A percentile compares a stretch with the other conserved stretches of the same genome.
These are phyloP conservation scores for Amphipyra tragopoginis DNA, from an alignment of 2,888 invertebrate genomes.

Conservation along the genomic window DNA sequence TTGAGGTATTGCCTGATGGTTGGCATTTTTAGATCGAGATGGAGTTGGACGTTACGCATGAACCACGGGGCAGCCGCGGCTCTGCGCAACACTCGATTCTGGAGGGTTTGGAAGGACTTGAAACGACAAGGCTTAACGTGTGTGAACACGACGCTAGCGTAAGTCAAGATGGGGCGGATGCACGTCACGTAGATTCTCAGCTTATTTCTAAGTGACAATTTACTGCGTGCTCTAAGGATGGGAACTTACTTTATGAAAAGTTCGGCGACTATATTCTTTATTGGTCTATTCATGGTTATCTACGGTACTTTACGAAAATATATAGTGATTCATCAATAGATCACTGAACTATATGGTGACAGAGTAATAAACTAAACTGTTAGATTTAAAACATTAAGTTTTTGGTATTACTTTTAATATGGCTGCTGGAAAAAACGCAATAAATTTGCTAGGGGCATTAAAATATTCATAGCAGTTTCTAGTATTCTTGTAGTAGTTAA, in stretches of 20 bases:
- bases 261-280: slow-evolving; percentile 42
- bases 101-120: too few relatives aligned
- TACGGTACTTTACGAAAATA: slow-evolving; percentile 30
- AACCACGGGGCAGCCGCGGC: too few relatives aligned
- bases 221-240: too few relatives aligned
- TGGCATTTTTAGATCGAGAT: too few relatives aligned
- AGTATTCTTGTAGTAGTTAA: neutral
- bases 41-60: too few relatives aligned
- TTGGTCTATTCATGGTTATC: slow-evolving; percentile 44
- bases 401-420: neutral
- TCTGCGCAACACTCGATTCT: too few relatives aligned
- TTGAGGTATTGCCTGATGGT: too few relatives aligned
- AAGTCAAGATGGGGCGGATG: too few relatives aligned
- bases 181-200: too few relatives aligned
- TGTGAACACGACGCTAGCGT: too few relatives aligned
- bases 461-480: neutral
- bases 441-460: neutral
- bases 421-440: neutral
- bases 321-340: slow-evolving; percentile 32
- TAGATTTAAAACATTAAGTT: neutral
- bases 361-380: slow-evolving; percentile 15
- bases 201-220: too few relatives aligned
- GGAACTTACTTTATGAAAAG: slow-evolving; percentile 51
- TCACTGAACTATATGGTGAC: slow-evolving; percentile 22
- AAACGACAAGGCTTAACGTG: too few relatives aligned